Evolutionary conservation across 2,113 vertebrate genomes (phyloP), one percentile per base, ranked within the genome.

Genomic region (Platysteira castanea): DNA sequence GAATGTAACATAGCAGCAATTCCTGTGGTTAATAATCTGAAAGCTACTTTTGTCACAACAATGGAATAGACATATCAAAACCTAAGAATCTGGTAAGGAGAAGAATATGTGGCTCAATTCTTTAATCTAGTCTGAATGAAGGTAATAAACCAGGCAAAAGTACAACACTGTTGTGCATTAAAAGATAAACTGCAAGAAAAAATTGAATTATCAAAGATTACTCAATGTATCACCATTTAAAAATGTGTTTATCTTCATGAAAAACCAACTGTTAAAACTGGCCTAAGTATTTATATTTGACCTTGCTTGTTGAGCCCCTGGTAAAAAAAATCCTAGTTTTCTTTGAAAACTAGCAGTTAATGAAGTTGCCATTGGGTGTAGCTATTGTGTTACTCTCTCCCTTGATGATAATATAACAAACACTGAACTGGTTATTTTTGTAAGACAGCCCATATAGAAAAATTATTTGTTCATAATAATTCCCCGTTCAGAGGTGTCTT

Each of bases 321-420:
- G 13, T 47, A 49, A 78, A n/a, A 84, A 84, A 87, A 87, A 68
- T 52, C 37, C 46, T 59, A 73, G 9, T 75, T 94, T 96, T 68
- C 35, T 63, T 87, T 24, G 64, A 59, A 92, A 93, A 70, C 35
- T 15, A 84, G 81, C 88, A 95, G 49, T 95, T 79, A 65, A n/a
- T 54, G 50, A 19, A 84, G n/a, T 67, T 92, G 44, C 95, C 97
- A 95, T 67, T 96, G 89, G 96, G 96, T 93, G 97, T 97, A 96
- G 96, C 95, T 96, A 76, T 95, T 96, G 96, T 73, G 77, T 94
- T 89, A 28, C 37, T 93, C 28, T 71, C 53, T 88, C 26, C 23
- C 37, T 44, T 10, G 39, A 44, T 20, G 10, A 71, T 88, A 8
- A 0, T 12, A 46, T 22, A 83, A n/a, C 13, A 79, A 80, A 84